Conservation (phyloP, 1,140 invertebrate genomes). For the Procambarus virginalis region DNA sequence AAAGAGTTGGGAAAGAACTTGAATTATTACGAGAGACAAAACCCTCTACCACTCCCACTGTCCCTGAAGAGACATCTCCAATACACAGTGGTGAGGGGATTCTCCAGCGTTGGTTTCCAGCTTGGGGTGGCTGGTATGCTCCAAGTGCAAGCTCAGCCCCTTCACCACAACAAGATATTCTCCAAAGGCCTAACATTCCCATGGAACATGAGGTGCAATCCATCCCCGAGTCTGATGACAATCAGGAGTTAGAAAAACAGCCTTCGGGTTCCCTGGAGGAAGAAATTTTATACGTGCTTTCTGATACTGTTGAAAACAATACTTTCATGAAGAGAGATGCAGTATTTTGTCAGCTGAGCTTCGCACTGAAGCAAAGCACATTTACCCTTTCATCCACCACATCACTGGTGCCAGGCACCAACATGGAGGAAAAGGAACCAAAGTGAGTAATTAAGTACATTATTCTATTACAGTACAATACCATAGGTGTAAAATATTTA, state of each 20-base stretch:
- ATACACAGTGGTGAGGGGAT: slow-evolving; percentile 79
- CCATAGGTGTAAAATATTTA: too few species aligned
- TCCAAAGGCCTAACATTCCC: neutral
- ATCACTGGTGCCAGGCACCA: neutral
- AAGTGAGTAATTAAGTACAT: slow-evolving; percentile 7
- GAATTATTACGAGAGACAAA: neutral
- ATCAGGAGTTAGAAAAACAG: neutral
- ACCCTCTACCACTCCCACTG: neutral
- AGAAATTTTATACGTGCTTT: slow-evolving; percentile 79
- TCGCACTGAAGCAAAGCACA: slow-evolving; percentile 87
- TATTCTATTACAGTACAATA: too few species aligned
- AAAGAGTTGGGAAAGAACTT: slow-evolving; percentile 46
- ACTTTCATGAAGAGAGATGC: slow-evolving; percentile 90
- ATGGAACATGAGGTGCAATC: neutral
- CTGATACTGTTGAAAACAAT: slow-evolving; percentile 90
- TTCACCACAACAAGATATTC: neutral
- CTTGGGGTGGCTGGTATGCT: slow-evolving; percentile 82
- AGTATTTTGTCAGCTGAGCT: slow-evolving; percentile 93
- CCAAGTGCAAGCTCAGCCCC: neutral
- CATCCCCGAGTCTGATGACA: neutral
- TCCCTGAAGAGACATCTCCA: slow-evolving; percentile 11
- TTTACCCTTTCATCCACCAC: slow-evolving; percentile 75
- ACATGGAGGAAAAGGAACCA: slow-evolving; percentile 25
- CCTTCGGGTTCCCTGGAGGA: slow-evolving; percentile 75
- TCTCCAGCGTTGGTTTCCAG: slow-evolving; percentile 90